phyloP scores from a whole-genome alignment of 2,888 invertebrate species.

The Lypha dubia region DNA sequence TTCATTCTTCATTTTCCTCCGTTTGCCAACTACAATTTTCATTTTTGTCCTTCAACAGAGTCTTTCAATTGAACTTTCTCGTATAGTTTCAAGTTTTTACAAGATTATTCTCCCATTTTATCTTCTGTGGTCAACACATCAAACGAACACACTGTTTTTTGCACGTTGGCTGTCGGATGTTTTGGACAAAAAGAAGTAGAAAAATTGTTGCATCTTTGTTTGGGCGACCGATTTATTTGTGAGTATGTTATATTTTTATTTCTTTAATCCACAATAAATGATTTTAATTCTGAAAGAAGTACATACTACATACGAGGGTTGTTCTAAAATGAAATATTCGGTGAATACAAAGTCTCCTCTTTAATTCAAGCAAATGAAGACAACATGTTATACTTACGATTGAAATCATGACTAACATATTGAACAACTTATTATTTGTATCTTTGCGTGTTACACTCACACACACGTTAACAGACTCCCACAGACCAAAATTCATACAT shows the following conservation, averaged over 20 bases:
- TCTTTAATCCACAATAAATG: conserved; percentile 6
- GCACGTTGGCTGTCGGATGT: background rate
- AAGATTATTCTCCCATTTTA: conserved; percentile 68
- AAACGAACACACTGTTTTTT: conserved; percentile 35
- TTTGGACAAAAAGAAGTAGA: conserved; percentile 15
- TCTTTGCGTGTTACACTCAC: too few species aligned
- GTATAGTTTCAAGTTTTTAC: conserved; percentile 53
- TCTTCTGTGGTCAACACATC: conserved; percentile 61
- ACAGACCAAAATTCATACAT: too few species aligned
- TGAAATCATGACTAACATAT: too few species aligned
- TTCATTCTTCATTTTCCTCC: conserved; percentile 35
- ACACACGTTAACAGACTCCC: too few species aligned
- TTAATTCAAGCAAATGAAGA: too few species aligned
- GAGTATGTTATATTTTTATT: background rate
- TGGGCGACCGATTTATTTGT: conserved; percentile 43
- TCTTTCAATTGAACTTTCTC: conserved; percentile 55
- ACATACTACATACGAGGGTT: conserved; percentile 12
- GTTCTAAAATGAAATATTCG: background rate
- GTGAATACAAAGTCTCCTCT: too few species aligned
- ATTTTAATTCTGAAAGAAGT: conserved; percentile 6
- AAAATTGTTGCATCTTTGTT: conserved; percentile 37
- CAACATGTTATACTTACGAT: too few species aligned
- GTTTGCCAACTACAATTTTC: conserved; percentile 16
- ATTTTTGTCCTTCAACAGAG: conserved; percentile 11
- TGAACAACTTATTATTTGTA: too few species aligned